Percentiles rank a stretch among this genome's conserved stretches.
phyloP scores from a whole-genome alignment of 1,140 invertebrate genomes.

The Papilio polyxenes region DNA sequence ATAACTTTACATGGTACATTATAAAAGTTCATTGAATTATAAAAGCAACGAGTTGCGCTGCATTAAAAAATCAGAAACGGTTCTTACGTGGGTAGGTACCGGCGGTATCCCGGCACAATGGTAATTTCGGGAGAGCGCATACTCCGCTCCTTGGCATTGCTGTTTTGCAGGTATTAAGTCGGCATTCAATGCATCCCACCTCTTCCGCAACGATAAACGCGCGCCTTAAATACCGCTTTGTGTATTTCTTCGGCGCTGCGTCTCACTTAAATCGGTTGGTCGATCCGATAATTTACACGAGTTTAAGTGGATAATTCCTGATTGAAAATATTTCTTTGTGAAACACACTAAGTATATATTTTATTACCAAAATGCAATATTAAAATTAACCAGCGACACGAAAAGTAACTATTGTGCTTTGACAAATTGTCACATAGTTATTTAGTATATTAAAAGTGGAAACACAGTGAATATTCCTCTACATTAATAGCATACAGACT shows the following conservation, averaged over 20 bases:
- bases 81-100: neutral
- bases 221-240: conserved; percentile 46
- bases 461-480: no score
- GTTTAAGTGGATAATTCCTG: neutral
- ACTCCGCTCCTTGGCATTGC: conserved; percentile 27
- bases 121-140: conserved; percentile 34
- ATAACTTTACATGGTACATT: neutral
- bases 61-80: conserved; percentile 9
- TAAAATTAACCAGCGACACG: neutral
- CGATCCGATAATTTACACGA: neutral
- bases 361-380: neutral
- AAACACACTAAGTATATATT: neutral
- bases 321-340: neutral
- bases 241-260: conserved; percentile 42
- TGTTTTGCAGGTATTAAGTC: conserved; percentile 9
- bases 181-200: conserved; percentile 40
- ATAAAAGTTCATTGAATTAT: conserved; percentile 3
- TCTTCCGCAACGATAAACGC: conserved; percentile 48
- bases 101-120: conserved; percentile 28
- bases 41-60: neutral
- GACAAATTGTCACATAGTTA: neutral
- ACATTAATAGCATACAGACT: no score
- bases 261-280: neutral
- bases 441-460: neutral
- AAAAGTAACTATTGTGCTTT: neutral